phyloP scores from a whole-genome alignment of 2,113 vertebrate species.

The Lethenteron reissneri region DNA sequence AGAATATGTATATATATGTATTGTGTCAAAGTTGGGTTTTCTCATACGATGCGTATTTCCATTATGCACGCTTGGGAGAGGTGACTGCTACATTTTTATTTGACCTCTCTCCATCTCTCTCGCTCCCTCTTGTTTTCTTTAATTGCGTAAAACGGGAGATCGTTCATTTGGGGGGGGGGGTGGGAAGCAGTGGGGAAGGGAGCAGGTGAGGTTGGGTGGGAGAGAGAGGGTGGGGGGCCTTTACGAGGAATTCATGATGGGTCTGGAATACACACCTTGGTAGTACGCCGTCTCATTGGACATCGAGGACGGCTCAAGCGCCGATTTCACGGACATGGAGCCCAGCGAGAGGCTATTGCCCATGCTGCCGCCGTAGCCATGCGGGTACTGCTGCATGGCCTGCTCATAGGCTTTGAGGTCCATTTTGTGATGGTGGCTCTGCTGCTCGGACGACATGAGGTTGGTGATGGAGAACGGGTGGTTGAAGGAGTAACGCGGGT shows the following conservation, averaged over 20 bases:
- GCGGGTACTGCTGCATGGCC: constrained; percentile 61
- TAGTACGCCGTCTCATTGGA: constrained; percentile 70
- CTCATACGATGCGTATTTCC: too few species aligned
- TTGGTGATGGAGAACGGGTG: constrained; percentile 99
- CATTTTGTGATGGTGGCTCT: constrained; percentile 98
- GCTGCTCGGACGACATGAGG: constrained; percentile 88
- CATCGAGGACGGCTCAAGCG: constrained; percentile 57
- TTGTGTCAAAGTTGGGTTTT: too few species aligned
- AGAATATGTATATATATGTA: too few species aligned
- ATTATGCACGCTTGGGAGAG: too few species aligned
- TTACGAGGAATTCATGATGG: constrained; percentile 89
- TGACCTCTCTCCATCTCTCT: too few species aligned
- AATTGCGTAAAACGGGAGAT: too few species aligned
- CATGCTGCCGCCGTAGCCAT: constrained; percentile 39
- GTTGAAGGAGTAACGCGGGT: constrained; percentile 90
- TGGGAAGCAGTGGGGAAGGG: background rate
- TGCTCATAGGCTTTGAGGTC: constrained; percentile 95
- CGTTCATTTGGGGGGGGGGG: too few species aligned
- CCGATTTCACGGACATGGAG: constrained; percentile 40
- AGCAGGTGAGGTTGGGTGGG: background rate
- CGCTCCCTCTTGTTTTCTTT: too few species aligned
- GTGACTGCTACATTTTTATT: too few species aligned
- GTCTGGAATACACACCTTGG: constrained; percentile 92
- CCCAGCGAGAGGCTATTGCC: constrained; percentile 38
- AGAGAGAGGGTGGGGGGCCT: constrained; percentile 13